These are phyloP conservation scores for Ctenomys sociabilis DNA, from an alignment of 2,113 vertebrate genomes.

Conservation along the genomic window DNA sequence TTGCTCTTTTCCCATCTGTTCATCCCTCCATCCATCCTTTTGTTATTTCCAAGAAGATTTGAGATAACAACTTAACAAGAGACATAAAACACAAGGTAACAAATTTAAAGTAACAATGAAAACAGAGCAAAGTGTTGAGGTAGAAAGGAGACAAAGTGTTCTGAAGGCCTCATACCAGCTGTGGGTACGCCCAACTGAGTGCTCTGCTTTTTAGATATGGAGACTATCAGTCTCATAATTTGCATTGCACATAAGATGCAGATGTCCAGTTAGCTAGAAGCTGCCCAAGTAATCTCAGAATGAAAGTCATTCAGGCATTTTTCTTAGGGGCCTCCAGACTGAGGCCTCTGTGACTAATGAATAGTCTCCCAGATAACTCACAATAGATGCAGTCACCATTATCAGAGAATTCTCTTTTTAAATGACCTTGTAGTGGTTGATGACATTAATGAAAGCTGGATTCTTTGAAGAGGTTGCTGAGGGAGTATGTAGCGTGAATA, in stretches of 20 bases:
- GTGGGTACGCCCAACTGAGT: not conserved
- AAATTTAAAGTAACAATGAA: not conserved
- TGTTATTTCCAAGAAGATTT: not conserved
- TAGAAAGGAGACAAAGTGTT: not conserved
- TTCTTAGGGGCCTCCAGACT: slow-evolving; percentile 23
- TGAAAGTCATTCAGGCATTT: slow-evolving; percentile 39
- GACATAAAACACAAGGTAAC: not conserved
- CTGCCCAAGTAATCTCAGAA: not conserved
- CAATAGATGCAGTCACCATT: not conserved
- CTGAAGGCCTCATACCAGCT: not conserved
- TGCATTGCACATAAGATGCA: not conserved
- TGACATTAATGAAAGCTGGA: not conserved
- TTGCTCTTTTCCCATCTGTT: not conserved
- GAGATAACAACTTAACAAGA: not conserved
- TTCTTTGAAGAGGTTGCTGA: not conserved
- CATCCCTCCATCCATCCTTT: not conserved
- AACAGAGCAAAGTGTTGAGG: not conserved
- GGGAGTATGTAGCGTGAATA: not conserved
- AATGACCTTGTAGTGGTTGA: not conserved
- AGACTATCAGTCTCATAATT: not conserved
- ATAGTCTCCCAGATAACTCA: slow-evolving; percentile 38
- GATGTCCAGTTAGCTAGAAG: slow-evolving; percentile 28
- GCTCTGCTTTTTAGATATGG: not conserved
- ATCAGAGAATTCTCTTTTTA: not conserved
- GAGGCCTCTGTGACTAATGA: slow-evolving; percentile 56